Percentiles rank a stretch among this genome's conserved stretches.
phyloP scores from a whole-genome alignment of 1,140 invertebrate species.

The Ditylenchus dipsaci region DNA sequence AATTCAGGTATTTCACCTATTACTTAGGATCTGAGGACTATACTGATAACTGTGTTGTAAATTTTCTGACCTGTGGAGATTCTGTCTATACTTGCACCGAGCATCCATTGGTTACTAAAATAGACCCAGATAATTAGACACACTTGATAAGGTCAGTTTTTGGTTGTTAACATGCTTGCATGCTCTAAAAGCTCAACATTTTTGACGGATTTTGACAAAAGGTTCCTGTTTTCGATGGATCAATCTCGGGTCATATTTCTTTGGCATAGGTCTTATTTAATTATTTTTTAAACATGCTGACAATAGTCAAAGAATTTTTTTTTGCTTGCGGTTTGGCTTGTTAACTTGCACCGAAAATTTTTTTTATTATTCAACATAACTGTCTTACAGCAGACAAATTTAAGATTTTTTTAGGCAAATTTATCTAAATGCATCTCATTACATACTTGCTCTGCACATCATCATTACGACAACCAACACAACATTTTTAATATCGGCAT shows the following conservation, averaged over 20 bases:
- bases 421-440: neutral
- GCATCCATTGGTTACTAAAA: neutral
- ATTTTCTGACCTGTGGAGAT: neutral
- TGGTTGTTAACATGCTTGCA: no score
- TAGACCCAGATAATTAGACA: neutral
- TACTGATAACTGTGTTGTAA: neutral
- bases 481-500: constrained; percentile 1
- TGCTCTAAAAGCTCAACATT: no score
- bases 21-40: neutral
- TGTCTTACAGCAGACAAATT: neutral
- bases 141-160: neutral
- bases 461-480: neutral
- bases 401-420: neutral
- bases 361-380: neutral
- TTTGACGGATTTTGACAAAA: no score
- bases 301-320: no score
- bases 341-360: neutral
- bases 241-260: no score
- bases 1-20: neutral
- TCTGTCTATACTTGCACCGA: neutral
- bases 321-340: neutral
- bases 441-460: constrained; percentile 3
- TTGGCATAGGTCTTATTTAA: no score
- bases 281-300: no score
- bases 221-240: no score